phyloP scores from a whole-genome alignment of 2,797 vertebrate species.

The Ceryle rudis region DNA sequence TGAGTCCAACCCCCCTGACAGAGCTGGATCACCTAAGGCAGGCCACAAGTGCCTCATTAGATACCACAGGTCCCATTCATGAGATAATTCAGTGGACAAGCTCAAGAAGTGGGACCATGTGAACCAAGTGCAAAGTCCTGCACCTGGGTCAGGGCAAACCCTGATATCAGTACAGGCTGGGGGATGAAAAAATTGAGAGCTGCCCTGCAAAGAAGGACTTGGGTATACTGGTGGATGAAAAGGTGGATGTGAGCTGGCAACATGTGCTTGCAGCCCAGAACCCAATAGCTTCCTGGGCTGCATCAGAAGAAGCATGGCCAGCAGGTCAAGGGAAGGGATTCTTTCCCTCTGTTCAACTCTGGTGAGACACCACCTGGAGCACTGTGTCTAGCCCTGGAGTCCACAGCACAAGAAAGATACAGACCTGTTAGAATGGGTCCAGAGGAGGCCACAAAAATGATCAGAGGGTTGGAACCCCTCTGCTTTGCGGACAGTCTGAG shows the following conservation, averaged over 20 bases:
- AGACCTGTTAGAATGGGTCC: neutral
- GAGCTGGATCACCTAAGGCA: no score
- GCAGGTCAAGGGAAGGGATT: neutral
- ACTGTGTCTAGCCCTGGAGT: neutral
- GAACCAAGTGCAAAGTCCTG: neutral
- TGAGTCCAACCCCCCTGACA: no score
- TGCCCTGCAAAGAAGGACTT: neutral
- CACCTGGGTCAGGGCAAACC: no score
- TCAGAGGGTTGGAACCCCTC: neutral
- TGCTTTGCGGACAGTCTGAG: neutral
- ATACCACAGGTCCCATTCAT: no score
- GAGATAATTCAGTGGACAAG: neutral
- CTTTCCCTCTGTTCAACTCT: neutral
- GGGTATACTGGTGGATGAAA: neutral
- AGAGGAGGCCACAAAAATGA: neutral
- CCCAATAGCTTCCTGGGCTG: no score
- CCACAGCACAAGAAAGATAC: neutral
- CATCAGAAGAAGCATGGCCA: neutral
- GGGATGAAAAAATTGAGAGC: neutral
- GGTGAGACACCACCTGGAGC: no score
- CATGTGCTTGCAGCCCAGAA: neutral
- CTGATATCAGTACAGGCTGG: neutral
- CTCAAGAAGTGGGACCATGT: neutral
- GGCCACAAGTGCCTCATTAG: neutral
- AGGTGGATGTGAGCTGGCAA: neutral